Base-by-base conservation (phyloP, 2,888 invertebrate species). In the Hedya salicella region DNA sequence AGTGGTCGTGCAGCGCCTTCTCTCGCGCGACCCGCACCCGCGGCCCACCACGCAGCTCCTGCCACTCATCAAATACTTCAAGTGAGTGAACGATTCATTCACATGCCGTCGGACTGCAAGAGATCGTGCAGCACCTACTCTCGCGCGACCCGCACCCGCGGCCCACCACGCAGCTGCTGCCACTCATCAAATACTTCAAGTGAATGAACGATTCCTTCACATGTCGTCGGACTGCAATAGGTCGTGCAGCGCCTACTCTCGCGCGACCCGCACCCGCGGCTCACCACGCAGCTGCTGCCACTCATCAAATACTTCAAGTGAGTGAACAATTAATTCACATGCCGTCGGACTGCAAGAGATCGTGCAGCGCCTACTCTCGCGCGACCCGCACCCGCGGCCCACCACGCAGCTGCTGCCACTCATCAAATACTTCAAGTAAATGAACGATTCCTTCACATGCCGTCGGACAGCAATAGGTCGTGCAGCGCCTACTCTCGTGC, bases 271-370 rank as follows among this genome's bases (percentile, higher is more conserved):
- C 94, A 96, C 71, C 95, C 96, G 71, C 93, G 99, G 72, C 99
- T 99, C 5, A 97, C 97, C 21, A 96, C 98, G 39, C 98, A 98
- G 84, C 94, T 98, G 64, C 94, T 99, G 73, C 96, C 97, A 42
- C 94, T 98, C 76, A 97, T 97, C 84, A 97, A 97, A 83, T 97
- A 96, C 88, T 97, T 97, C 93, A 95, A 96, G 98, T 98, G 91
- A 94, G 92, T 60, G 49, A n/a, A n/a, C n/a, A n/a, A n/a, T n/a
- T n/a, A n/a, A n/a, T n/a, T 52, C 32, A 25, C 13, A 6, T 62
- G n/a, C n/a, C n/a, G 88, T 95, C 50, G 96, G 96, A 1, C 93
- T 99, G 57, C 97, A 97, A 80, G 98, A 98, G 87, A 97, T 97
- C 0, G 95, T 96, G 5, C 95, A 96, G 61, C 94, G 98, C 70